Percentiles rank a stretch among this genome's conserved stretches.
Evolutionary conservation across 2,888 invertebrate genomes (phyloP).

Genomic region (Microdon myrmicae): DNA sequence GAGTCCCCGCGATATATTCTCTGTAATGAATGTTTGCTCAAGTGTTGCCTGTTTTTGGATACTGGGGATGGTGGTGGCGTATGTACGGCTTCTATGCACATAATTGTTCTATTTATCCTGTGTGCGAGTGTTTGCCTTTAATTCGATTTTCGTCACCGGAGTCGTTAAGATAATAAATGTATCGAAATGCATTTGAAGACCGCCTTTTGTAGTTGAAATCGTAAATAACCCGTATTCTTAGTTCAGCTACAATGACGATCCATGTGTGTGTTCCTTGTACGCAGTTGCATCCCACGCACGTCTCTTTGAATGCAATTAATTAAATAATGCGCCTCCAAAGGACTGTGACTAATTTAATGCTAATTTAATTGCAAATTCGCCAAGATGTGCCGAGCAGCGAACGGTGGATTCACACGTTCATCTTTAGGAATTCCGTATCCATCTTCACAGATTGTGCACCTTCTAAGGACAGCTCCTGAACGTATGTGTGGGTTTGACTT

Average conservation of each 20-base stretch:
- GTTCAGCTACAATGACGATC: constrained; percentile 15
- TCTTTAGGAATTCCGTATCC: constrained; percentile 4
- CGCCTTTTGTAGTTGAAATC: too few relatives aligned
- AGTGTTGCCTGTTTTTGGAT: too few relatives aligned
- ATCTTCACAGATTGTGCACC: neutral
- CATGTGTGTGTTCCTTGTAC: constrained; percentile 32
- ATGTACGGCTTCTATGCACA: too few relatives aligned
- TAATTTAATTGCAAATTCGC: constrained; percentile 45
- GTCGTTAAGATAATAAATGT: too few relatives aligned
- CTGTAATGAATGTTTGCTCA: too few relatives aligned
- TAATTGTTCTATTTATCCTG: too few relatives aligned
- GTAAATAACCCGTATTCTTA: neutral
- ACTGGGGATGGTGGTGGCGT: too few relatives aligned
- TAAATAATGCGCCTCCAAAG: constrained; percentile 39
- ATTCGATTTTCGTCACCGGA: too few relatives aligned
- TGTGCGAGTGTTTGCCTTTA: too few relatives aligned
- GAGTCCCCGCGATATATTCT: too few relatives aligned
- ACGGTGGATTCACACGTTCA: neutral
- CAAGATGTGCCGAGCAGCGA: constrained; percentile 29
- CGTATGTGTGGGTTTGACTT: constrained; percentile 32
- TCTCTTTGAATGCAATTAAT: constrained; percentile 32
- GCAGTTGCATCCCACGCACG: constrained; percentile 22
- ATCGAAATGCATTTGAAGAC: too few relatives aligned
- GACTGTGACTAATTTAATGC: constrained; percentile 49
- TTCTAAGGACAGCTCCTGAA: constrained; percentile 13